Percentiles rank a stretch among this genome's conserved stretches.
Conservation (phyloP, 2,797 vertebrate species). For the Valencia hispanica region DNA sequence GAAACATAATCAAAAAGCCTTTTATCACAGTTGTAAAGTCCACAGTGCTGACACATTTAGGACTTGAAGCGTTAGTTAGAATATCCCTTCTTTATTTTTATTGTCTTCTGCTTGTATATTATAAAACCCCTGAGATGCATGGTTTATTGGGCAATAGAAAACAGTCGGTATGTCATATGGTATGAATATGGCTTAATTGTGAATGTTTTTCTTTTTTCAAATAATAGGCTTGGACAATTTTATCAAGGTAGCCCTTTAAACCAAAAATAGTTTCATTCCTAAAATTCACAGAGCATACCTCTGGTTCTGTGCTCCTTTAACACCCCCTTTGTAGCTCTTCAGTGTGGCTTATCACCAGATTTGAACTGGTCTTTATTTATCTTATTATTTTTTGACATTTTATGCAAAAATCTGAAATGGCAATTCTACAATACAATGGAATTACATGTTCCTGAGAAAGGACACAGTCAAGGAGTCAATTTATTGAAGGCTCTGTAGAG, state of each 20-base stretch:
- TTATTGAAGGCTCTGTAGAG: no score
- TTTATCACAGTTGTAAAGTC: not conserved
- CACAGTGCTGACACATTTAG: not conserved
- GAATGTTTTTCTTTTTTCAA: not conserved
- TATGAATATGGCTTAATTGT: not conserved
- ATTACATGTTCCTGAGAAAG: no score
- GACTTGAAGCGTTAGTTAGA: not conserved
- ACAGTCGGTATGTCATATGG: not conserved
- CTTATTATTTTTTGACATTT: not conserved
- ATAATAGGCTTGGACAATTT: not conserved
- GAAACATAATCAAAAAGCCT: not conserved
- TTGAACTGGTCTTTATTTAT: not conserved
- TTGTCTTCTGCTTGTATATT: not conserved
- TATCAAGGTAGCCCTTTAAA: not conserved
- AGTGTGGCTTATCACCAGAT: not conserved
- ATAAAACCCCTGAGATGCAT: not conserved
- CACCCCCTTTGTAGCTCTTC: not conserved
- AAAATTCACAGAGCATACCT: not conserved
- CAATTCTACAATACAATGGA: no score
- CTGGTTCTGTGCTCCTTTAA: not conserved
- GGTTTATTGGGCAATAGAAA: not conserved
- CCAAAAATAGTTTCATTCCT: not conserved
- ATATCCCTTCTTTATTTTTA: not conserved
- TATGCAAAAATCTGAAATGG: not conserved
- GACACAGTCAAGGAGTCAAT: no score